Conservation (phyloP, 2,888 invertebrate species). For the Meteorus colon region DNA sequence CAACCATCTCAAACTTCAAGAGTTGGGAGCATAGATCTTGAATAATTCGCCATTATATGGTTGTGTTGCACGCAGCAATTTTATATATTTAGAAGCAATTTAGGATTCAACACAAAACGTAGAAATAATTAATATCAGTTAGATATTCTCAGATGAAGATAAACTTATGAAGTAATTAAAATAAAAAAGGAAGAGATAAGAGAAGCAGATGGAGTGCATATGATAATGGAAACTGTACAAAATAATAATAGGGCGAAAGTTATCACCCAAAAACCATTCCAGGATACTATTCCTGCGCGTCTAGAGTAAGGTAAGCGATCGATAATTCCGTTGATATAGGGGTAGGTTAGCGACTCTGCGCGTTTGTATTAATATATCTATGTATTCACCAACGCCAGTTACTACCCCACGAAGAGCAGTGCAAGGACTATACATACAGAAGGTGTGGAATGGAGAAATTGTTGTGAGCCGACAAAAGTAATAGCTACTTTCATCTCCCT, state of each 20-base stretch:
- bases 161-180: neutral
- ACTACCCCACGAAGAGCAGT: neutral
- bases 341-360: constrained; percentile 53
- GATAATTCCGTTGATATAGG: constrained; percentile 54
- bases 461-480: constrained; percentile 16
- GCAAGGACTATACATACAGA: neutral
- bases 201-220: neutral
- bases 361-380: constrained; percentile 23
- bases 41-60: neutral
- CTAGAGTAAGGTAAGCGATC: constrained; percentile 46
- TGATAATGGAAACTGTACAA: neutral
- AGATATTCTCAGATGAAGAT: neutral
- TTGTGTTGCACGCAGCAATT: neutral
- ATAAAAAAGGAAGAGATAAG: neutral
- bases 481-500: constrained; percentile 1
- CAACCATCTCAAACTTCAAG: neutral
- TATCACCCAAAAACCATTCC: neutral
- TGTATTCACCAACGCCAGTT: constrained; percentile 12
- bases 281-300: constrained; percentile 39
- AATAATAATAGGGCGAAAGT: neutral
- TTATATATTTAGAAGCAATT: neutral
- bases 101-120: neutral
- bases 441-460: constrained; percentile 8
- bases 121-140: neutral
- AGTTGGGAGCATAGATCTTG: neutral